Percentiles rank a stretch among this genome's conserved stretches.
Conservation (phyloP, 1,140 invertebrate species). For the Camponotus vicinus region DNA sequence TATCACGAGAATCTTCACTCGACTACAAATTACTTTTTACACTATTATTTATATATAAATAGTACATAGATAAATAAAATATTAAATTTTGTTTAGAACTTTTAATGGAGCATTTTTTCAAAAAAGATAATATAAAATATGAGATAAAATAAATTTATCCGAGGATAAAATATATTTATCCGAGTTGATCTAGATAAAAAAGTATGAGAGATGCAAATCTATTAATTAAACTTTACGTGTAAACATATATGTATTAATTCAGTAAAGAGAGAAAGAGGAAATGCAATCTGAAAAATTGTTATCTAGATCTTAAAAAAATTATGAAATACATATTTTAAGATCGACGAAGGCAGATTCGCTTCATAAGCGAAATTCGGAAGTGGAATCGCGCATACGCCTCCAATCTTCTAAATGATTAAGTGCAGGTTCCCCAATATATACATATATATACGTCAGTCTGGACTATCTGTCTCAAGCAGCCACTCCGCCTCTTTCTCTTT, state of each 20-base stretch:
- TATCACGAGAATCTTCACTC: neutral
- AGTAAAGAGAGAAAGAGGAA: neutral
- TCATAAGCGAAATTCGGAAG: constrained; percentile 6
- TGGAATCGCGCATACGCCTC: constrained; percentile 17
- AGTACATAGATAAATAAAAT: neutral
- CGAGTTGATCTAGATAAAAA: neutral
- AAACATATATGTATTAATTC: neutral
- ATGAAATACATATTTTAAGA: neutral
- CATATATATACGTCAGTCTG: constrained; percentile 53
- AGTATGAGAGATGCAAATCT: neutral
- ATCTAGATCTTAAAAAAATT: too few species aligned
- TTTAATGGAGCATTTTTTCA: neutral
- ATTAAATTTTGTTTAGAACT: constrained; percentile 6
- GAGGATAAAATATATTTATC: too few species aligned
- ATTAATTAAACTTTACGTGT: neutral
- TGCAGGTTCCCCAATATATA: constrained; percentile 15
- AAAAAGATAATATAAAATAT: neutral
- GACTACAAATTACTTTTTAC: constrained; percentile 7
- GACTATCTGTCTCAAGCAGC: constrained; percentile 83
- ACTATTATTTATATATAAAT: neutral
- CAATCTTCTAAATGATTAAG: constrained; percentile 53
- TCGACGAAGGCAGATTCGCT: neutral
- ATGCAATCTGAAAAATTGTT: neutral
- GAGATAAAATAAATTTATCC: too few species aligned
- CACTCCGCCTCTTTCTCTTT: constrained; percentile 83